phyloP scores from a whole-genome alignment of 2,888 invertebrate genomes.

The Cerastis leucographa region DNA sequence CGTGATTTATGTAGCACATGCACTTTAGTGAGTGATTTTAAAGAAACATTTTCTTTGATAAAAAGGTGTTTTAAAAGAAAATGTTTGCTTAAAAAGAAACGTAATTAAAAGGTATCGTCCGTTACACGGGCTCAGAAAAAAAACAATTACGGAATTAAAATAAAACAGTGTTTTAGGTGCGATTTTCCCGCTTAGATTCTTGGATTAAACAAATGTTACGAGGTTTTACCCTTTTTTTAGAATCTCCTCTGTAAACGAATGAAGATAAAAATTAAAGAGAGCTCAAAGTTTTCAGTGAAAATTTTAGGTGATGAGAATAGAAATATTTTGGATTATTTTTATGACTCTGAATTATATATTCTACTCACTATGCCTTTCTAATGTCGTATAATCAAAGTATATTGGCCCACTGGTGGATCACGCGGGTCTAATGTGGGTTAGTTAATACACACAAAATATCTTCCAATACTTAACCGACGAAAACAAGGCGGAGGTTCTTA shows the following conservation, averaged over 20 bases:
- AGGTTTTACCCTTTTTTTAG: background rate
- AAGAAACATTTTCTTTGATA: constrained; percentile 10
- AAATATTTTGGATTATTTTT: background rate
- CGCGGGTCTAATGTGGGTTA: no score
- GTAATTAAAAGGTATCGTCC: constrained; percentile 43
- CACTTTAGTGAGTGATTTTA: constrained; percentile 41
- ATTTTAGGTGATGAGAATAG: background rate
- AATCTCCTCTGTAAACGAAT: background rate
- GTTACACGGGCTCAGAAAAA: constrained; percentile 12
- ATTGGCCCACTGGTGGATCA: no score
- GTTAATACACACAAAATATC: no score
- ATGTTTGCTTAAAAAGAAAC: constrained; percentile 21
- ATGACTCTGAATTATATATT: background rate
- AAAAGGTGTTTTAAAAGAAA: constrained; percentile 34
- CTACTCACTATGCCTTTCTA: background rate
- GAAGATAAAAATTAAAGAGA: background rate
- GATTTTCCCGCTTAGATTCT: background rate
- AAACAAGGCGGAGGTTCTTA: no score
- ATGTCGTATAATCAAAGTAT: background rate
- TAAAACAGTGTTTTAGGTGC: constrained; percentile 22
- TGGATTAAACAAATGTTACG: constrained; percentile 13
- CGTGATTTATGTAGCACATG: constrained; percentile 59
- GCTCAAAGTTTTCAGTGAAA: background rate
- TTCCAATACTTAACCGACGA: no score
- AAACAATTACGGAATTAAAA: constrained; percentile 32